Percentiles rank a stretch among this genome's conserved stretches.
phyloP scores from a whole-genome alignment of 2,797 vertebrate genomes.

The Clarias fuscus region DNA sequence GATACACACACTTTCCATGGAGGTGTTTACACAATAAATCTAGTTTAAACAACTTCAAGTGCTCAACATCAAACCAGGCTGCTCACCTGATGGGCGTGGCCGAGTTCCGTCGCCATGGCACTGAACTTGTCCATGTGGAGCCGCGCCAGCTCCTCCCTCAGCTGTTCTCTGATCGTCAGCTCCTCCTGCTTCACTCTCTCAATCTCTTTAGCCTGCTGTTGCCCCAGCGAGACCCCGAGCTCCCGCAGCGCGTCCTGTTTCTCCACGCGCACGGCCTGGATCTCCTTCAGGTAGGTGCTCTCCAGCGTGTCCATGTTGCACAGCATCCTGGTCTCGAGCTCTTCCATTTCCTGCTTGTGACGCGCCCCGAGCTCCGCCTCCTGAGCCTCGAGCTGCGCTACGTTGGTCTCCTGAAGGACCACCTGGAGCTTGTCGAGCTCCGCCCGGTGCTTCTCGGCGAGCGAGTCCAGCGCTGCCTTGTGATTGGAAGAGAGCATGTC shows the following conservation, averaged over 20 bases:
- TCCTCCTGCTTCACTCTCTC: slow-evolving; percentile 72
- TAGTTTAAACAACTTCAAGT: neutral
- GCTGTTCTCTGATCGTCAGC: slow-evolving; percentile 66
- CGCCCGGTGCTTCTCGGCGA: slow-evolving; percentile 69
- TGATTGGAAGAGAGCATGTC: slow-evolving; percentile 65
- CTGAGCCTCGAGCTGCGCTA: slow-evolving; percentile 70
- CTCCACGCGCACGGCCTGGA: slow-evolving; percentile 81
- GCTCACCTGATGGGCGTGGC: slow-evolving; percentile 78
- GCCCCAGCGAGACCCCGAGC: slow-evolving; percentile 62
- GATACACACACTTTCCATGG: neutral
- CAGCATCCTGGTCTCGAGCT: slow-evolving; percentile 81
- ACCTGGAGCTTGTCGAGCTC: slow-evolving; percentile 70
- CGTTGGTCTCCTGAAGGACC: slow-evolving; percentile 66
- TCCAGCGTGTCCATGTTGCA: slow-evolving; percentile 86
- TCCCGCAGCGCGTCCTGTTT: slow-evolving; percentile 64
- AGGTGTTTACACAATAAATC: neutral
- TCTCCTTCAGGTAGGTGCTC: slow-evolving; percentile 81
- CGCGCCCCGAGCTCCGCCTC: slow-evolving; percentile 71
- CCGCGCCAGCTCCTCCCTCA: slow-evolving; percentile 73
- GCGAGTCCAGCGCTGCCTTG: slow-evolving; percentile 65
- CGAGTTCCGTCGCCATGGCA: slow-evolving; percentile 76
- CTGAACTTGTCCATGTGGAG: slow-evolving; percentile 76
- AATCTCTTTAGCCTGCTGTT: slow-evolving; percentile 60
- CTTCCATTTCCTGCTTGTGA: slow-evolving; percentile 77
- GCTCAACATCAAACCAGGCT: neutral